phyloP scores from a whole-genome alignment of 2,113 vertebrate species.

The Triplophysa rosa region DNA sequence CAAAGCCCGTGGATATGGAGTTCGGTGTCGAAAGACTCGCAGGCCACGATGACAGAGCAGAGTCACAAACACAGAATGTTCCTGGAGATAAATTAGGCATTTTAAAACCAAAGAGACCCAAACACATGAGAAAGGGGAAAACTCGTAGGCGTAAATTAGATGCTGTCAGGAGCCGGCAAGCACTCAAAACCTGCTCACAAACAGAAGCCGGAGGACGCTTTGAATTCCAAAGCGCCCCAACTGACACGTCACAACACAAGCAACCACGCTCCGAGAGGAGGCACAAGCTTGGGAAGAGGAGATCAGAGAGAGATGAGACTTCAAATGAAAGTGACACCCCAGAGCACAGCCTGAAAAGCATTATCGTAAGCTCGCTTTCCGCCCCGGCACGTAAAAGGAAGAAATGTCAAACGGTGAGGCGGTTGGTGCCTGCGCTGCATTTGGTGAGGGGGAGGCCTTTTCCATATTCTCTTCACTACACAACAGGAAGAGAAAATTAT shows the following conservation, averaged over 20 bases:
- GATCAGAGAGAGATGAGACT: conserved; percentile 63
- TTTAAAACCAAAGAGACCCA: conserved; percentile 79
- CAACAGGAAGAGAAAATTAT: conserved; percentile 31
- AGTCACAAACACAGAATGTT: conserved; percentile 70
- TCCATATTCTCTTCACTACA: conserved; percentile 43
- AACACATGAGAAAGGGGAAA: conserved; percentile 55
- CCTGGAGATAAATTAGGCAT: conserved; percentile 70
- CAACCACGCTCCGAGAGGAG: conserved; percentile 52
- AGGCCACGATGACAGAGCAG: conserved; percentile 63
- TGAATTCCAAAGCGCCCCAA: conserved; percentile 67
- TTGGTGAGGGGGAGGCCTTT: conserved; percentile 58
- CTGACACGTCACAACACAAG: conserved; percentile 62
- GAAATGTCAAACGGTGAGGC: conserved; percentile 60
- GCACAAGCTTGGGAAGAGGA: conserved; percentile 62
- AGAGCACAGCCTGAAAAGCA: conserved; percentile 68
- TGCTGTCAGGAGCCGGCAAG: conserved; percentile 65
- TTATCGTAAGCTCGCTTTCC: conserved; percentile 72
- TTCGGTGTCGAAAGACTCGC: conserved; percentile 55
- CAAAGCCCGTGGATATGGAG: conserved; percentile 53
- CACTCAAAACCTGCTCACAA: conserved; percentile 58
- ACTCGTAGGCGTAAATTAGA: conserved; percentile 77
- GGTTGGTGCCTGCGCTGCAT: conserved; percentile 46
- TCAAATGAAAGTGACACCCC: conserved; percentile 66
- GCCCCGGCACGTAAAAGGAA: conserved; percentile 66
- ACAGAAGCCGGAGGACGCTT: conserved; percentile 68